Percentiles rank a stretch among this genome's conserved stretches.
These are phyloP conservation scores for Karalla daura DNA, from an alignment of 2,797 vertebrate genomes.

Conservation along the genomic window DNA sequence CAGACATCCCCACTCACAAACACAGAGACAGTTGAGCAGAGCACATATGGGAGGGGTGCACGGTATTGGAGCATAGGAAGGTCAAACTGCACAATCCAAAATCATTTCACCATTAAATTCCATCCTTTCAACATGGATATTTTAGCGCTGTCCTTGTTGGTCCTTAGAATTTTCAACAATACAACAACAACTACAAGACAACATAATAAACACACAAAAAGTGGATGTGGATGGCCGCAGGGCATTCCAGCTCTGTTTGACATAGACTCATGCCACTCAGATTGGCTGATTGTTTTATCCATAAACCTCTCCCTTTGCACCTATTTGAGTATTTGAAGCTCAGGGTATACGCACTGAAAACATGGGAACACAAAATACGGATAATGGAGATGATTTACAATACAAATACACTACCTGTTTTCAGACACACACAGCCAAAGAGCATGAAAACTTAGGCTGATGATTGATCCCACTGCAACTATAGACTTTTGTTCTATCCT, in stretches of 20 bases:
- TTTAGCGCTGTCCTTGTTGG: slow-evolving; percentile 54
- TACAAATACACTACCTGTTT: slow-evolving; percentile 69
- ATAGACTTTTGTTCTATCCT: slow-evolving; percentile 62
- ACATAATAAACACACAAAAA: slow-evolving; percentile 77
- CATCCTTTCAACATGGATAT: slow-evolving; percentile 42
- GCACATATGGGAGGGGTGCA: slow-evolving; percentile 57
- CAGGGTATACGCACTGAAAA: slow-evolving; percentile 55
- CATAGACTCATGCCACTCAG: slow-evolving; percentile 53
- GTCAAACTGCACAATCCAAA: slow-evolving; percentile 67
- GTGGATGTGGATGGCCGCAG: slow-evolving; percentile 52
- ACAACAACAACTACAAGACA: slow-evolving; percentile 80
- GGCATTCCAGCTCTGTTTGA: slow-evolving; percentile 61
- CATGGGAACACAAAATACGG: slow-evolving; percentile 62
- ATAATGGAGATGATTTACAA: slow-evolving; percentile 67
- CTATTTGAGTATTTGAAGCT: slow-evolving; percentile 54
- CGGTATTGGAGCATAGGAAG: slow-evolving; percentile 61
- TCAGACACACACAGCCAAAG: slow-evolving; percentile 65
- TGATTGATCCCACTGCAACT: slow-evolving; percentile 60
- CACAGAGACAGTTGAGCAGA: slow-evolving; percentile 66
- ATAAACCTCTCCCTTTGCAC: slow-evolving; percentile 55
- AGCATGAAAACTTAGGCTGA: slow-evolving; percentile 63
- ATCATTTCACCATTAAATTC: slow-evolving; percentile 61
- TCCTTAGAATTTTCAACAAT: slow-evolving; percentile 72
- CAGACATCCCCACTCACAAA: slow-evolving; percentile 63
- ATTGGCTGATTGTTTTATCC: slow-evolving; percentile 70